Conservation (phyloP, 2,888 invertebrate species). For the Helicoverpa assulta region DNA sequence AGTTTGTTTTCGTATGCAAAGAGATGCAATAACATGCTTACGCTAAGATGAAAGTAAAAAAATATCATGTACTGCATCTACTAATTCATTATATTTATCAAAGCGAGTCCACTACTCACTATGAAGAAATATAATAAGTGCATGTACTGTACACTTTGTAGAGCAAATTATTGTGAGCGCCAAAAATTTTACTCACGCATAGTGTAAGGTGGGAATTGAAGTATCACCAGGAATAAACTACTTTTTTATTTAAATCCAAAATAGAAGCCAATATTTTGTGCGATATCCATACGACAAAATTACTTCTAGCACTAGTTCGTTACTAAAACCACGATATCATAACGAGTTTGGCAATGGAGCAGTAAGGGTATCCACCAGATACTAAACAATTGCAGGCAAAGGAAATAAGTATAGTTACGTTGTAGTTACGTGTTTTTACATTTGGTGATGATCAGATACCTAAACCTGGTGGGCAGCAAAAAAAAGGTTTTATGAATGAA, state of each 20-base stretch:
- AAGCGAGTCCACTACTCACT: constrained; percentile 34
- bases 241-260: not conserved
- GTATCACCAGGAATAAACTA: constrained; percentile 17
- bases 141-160: constrained; percentile 18
- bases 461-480: too few species aligned
- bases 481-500: too few species aligned
- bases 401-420: too few species aligned
- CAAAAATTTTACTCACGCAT: constrained; percentile 8
- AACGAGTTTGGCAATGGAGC: not conserved
- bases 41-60: constrained; percentile 11
- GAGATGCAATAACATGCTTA: not conserved
- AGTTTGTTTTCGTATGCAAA: not conserved
- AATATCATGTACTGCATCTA: constrained; percentile 12
- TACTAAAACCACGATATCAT: not conserved
- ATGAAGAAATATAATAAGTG: constrained; percentile 29
- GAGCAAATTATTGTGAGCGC: constrained; percentile 14
- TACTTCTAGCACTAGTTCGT: not conserved
- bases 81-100: constrained; percentile 13
- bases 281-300: constrained; percentile 11
- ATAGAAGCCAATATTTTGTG: constrained; percentile 31
- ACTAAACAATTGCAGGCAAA: too few species aligned
- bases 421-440: too few species aligned
- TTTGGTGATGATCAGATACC: too few species aligned
- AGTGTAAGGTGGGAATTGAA: constrained; percentile 14
- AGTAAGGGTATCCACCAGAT: not conserved